Evolutionary conservation across 1,140 invertebrate genomes (phyloP).

Genomic region (Bicyclus anynana): DNA sequence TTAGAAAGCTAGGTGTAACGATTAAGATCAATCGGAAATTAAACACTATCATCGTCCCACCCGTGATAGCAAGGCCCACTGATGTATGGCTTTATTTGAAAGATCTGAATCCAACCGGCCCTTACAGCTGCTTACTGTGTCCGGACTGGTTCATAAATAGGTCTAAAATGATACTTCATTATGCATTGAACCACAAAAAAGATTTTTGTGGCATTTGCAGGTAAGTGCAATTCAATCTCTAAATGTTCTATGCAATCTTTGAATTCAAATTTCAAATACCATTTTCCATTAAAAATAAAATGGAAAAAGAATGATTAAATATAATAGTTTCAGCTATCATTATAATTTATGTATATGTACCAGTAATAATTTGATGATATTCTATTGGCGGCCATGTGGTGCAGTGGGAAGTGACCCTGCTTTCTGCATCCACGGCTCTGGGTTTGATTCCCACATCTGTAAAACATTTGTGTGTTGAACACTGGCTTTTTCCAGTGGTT

Average conservation of each 20-base stretch:
- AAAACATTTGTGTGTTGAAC: too few relatives aligned
- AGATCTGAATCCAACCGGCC: slow-evolving; percentile 63
- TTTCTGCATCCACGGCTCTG: too few relatives aligned
- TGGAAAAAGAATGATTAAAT: too few relatives aligned
- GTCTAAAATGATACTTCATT: slow-evolving; percentile 67
- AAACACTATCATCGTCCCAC: slow-evolving; percentile 26
- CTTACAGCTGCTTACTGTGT: slow-evolving; percentile 69
- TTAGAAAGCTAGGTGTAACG: slow-evolving; percentile 42
- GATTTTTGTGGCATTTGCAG: slow-evolving; percentile 73
- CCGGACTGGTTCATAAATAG: slow-evolving; percentile 71
- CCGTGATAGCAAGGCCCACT: slow-evolving; percentile 50
- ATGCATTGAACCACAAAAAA: slow-evolving; percentile 69
- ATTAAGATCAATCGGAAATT: slow-evolving; percentile 43
- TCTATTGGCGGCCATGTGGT: too few relatives aligned
- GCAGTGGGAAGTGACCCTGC: too few relatives aligned
- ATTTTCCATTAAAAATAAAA: too few relatives aligned
- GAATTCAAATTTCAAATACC: too few relatives aligned
- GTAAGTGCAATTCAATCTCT: slow-evolving; percentile 34
- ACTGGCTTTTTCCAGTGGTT: too few relatives aligned
- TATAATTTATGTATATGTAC: too few relatives aligned
- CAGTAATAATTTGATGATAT: too few relatives aligned
- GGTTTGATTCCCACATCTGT: too few relatives aligned
- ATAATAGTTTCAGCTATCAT: too few relatives aligned
- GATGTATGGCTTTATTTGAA: slow-evolving; percentile 73
- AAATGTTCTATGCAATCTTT: background rate